A percentile compares a stretch with the other conserved stretches of the same genome.
phyloP scores from a whole-genome alignment of 2,797 vertebrate species.

The Cossypha heuglini region DNA sequence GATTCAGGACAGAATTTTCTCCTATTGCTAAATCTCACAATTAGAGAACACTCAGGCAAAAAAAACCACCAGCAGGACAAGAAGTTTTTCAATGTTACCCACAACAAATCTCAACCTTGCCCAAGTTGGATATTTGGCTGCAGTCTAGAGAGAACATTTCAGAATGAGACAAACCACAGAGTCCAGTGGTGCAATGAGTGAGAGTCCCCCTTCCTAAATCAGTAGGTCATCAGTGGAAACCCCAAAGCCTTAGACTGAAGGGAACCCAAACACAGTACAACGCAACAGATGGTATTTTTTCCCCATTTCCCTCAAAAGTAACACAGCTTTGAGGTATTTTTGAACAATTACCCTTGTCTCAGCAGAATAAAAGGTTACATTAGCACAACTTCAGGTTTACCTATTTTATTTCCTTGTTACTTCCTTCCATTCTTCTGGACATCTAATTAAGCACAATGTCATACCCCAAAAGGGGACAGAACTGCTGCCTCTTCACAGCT shows the following conservation, averaged over 20 bases:
- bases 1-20: not conserved
- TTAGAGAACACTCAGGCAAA: not conserved
- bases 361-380: not conserved
- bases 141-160: not conserved
- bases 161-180: not conserved
- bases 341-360: not conserved
- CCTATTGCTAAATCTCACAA: not conserved
- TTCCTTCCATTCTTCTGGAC: not conserved
- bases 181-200: accelerated
- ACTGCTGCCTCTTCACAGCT: not conserved
- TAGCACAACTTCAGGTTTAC: not conserved
- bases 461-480: not conserved
- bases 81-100: accelerated
- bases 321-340: not conserved
- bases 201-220: not conserved
- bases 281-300: not conserved
- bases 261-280: not conserved
- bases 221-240: not conserved
- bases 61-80: not conserved
- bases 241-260: not conserved
- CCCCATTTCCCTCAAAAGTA: not conserved
- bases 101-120: not conserved
- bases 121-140: not conserved
- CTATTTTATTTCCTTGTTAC: not conserved
- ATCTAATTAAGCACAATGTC: not conserved